Base-by-base conservation (phyloP, 1,140 invertebrate genomes). In the Drosophila subobscura region DNA sequence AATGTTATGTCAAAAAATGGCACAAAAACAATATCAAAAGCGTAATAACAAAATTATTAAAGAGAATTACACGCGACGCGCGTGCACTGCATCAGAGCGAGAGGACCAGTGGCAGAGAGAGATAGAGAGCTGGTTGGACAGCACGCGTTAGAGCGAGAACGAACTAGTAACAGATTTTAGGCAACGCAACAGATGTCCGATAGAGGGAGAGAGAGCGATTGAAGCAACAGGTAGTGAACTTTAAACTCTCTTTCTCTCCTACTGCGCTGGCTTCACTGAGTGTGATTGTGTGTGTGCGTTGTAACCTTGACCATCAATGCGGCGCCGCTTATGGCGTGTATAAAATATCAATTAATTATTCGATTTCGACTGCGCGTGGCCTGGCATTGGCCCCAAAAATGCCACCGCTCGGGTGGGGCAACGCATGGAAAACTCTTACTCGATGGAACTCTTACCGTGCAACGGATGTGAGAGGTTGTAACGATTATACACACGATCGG, bases 221-320 rank as follows among this genome's bases (percentile, higher is more conserved):
- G 51, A 25, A 81, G 79, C 70, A 83, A 84, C 79, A 83, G 79
- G 79, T 83, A 83, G 49, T 77, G 77, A 85, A 80, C 81, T 80
- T 86, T 85, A 85, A 75, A 80, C 67, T 76, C 20, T 51, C 29
- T 27, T 49, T 51, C 4, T 33, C 16, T 52, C 20, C 33, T 5
- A 42, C n/a, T 44, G 40, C 57, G 16, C 51, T 42, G 10, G 23
- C 14, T 8, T 10, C 29, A 33, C 29, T 33, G 29, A 6, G 41
- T 49, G 44, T 14, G 14, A 37, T 3, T 29, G 57, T 33, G 16
- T 50, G 37, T 52, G 70, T 70, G 58, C 64, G 65, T 10, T 79
- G 72, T 85, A 84, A 84, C 80, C 80, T 84, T 84, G 80, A 84
- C 80, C 80, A 75, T 65, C 80, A 77, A 79, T 72, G n/a, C 46